These are phyloP conservation scores for Erebia epiphron DNA, from an alignment of 2,888 invertebrate genomes.

Conservation along the genomic window DNA sequence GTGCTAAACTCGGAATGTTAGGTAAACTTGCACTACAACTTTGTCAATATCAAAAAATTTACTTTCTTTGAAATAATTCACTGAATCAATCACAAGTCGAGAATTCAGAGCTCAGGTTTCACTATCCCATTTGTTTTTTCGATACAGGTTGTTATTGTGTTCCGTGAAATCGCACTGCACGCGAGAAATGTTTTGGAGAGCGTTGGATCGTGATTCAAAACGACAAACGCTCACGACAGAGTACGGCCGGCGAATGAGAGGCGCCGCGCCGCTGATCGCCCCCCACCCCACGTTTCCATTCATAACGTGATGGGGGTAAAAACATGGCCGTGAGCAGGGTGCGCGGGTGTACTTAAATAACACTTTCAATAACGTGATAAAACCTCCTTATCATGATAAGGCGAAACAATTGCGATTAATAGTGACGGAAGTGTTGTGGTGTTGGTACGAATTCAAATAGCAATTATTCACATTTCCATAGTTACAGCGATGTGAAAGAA, in stretches of 20 bases:
- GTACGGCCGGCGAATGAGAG: constrained; percentile 70
- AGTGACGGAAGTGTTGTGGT: neutral
- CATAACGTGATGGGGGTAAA: constrained; percentile 74
- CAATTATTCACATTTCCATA: too few species aligned
- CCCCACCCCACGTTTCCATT: constrained; percentile 62
- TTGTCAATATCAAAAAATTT: constrained; percentile 51
- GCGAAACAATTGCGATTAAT: neutral
- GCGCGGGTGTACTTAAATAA: constrained; percentile 52
- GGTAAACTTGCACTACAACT: constrained; percentile 50
- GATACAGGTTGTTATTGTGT: constrained; percentile 54
- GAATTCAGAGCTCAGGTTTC: constrained; percentile 60
- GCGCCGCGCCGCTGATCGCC: constrained; percentile 45
- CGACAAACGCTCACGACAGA: constrained; percentile 57
- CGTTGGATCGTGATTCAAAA: constrained; percentile 42
- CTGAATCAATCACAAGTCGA: constrained; percentile 69
- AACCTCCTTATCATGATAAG: neutral
- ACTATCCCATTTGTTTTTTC: constrained; percentile 75
- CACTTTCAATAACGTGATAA: constrained; percentile 20
- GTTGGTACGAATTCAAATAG: neutral
- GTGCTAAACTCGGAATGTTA: constrained; percentile 57
- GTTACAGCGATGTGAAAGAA: too few species aligned
- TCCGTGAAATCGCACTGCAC: constrained; percentile 74
- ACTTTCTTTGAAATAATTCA: constrained; percentile 48
- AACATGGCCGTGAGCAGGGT: constrained; percentile 50
- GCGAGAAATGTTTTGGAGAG: constrained; percentile 59